Conservation (phyloP, 1,140 invertebrate genomes). For the Brachionus rotundiformis region DNA sequence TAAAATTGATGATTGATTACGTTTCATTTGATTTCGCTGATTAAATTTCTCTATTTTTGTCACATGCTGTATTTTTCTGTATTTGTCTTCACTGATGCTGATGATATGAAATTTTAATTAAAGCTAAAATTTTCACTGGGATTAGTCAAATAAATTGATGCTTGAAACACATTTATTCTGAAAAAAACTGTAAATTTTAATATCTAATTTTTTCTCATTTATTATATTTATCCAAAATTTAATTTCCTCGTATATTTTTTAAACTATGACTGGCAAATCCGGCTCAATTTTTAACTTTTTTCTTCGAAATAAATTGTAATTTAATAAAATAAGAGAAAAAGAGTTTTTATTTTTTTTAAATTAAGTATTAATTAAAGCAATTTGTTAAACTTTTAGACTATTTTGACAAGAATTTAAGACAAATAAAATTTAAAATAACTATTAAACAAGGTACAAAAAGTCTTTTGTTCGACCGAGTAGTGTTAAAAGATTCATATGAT, state of each 20-base stretch:
- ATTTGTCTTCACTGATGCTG: neutral
- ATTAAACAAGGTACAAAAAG: neutral
- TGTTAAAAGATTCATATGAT: neutral
- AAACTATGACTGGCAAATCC: too few relatives aligned
- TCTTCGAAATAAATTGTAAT: too few relatives aligned
- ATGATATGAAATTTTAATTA: slow-evolving; percentile 31
- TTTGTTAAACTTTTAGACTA: too few relatives aligned
- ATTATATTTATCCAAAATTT: neutral
- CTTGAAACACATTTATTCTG: neutral
- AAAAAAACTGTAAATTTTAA: neutral
- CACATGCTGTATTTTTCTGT: neutral
- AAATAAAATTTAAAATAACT: too few relatives aligned
- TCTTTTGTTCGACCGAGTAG: neutral
- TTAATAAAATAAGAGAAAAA: too few relatives aligned
- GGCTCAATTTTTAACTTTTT: too few relatives aligned
- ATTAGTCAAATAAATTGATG: neutral
- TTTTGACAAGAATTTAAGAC: too few relatives aligned
- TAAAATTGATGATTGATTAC: neutral
- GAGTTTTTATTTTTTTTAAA: too few relatives aligned
- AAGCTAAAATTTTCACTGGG: slow-evolving; percentile 11
- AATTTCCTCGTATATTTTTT: neutral
- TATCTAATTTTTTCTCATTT: neutral
- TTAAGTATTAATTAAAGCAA: too few relatives aligned
- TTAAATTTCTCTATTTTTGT: neutral
- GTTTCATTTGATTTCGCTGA: neutral